Evolutionary conservation across 2,888 invertebrate genomes (phyloP), one percentile per base, ranked within the genome.

Genomic region (Mimumesa dahlbomi): DNA sequence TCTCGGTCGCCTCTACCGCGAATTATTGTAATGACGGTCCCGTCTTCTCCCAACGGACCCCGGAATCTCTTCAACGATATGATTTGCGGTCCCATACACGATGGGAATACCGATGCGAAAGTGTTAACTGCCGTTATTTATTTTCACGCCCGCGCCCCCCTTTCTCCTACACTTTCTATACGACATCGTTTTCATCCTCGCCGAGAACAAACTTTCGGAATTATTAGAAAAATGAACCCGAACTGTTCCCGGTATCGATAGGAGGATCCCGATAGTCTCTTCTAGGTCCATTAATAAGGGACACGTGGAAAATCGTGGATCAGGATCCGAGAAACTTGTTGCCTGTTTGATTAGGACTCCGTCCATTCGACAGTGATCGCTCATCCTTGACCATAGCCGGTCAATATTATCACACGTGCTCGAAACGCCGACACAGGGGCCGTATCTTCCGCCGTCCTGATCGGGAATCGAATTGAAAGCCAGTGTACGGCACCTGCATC

Each of bases 401-500:
- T 83, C 81, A 82, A 82, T 82, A 82, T 82, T 82, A 79, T 82
- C 82, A 73, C 83, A 82, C 82, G 82, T 83, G 82, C 82, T 83
- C 67, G 46, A 72, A 75, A 77, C 14, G 82, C 82, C 82, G 82
- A 80, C 79, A 80, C 65, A 79, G 66, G 57, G 48, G 49, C 22
- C 29, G 29, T 49, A 34, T 58, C 21, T 61, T 56, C 11, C 21
- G 21, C 34, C 46, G 53, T 65, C 45, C 52, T 40, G 66, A 75
- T 80, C 64, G 53, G 42, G 45, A 63, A 71, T 34, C 52, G 62
- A 56, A 66, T 65, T 65, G 11, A 58, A 68, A 81, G 81, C 31
- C 40, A 42, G n/a, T 48, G 34, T 34, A 16, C 40, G 66, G 50
- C 71, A 82, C 80, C 77, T 71, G 82, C 76, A 62, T 63, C 21